Percentiles rank a stretch among this genome's conserved stretches.
These are phyloP conservation scores for Apamea epomidion DNA, from an alignment of 2,888 invertebrate genomes.

Conservation along the genomic window DNA sequence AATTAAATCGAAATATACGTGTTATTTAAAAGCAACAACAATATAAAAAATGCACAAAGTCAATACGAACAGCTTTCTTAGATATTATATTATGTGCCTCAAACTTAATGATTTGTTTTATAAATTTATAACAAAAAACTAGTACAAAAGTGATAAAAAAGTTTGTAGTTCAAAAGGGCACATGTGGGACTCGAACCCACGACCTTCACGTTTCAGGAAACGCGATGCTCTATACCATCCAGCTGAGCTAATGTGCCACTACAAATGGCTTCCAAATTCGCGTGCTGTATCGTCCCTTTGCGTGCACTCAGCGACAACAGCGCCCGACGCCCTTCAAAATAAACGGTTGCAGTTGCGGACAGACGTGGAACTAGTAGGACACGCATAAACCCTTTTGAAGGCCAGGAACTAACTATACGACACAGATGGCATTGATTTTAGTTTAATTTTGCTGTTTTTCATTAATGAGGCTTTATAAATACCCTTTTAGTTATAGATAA, in stretches of 20 bases:
- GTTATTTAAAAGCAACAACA: background rate
- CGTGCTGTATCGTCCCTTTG: background rate
- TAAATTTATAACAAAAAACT: background rate
- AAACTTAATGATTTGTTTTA: background rate
- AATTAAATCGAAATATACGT: background rate
- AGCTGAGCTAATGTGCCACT: slow-evolving; percentile 23
- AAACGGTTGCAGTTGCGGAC: no score
- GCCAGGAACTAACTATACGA: no score
- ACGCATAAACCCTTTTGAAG: no score
- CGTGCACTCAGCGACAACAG: background rate
- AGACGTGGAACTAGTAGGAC: no score
- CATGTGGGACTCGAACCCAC: slow-evolving; percentile 44
- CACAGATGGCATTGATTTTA: no score
- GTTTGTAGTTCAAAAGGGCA: slow-evolving; percentile 1
- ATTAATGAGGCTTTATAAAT: no score
- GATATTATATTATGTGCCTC: background rate
- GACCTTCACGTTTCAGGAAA: background rate
- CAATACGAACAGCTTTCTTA: no score
- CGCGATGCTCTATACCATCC: slow-evolving; percentile 40
- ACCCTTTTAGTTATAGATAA: no score
- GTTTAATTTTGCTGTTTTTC: no score
- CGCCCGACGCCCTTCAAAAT: no score
- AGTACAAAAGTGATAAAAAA: background rate
- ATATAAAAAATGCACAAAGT: background rate
- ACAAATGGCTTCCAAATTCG: background rate